These are phyloP conservation scores for Acrobasis consociella DNA, from an alignment of 2,888 invertebrate genomes.

Conservation along the genomic window DNA sequence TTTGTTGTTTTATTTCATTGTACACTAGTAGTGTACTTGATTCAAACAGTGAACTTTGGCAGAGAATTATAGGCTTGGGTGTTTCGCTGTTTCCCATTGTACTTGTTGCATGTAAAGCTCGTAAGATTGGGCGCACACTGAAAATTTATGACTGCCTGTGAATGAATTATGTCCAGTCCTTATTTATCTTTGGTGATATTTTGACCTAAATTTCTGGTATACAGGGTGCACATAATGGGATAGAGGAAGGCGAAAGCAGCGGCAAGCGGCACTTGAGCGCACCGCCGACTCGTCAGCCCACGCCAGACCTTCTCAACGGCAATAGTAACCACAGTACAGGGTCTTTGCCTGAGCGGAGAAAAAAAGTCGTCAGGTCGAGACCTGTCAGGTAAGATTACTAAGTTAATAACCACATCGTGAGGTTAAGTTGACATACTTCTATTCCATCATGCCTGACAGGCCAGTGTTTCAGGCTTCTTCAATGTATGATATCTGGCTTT, in stretches of 20 bases:
- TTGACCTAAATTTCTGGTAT: not conserved
- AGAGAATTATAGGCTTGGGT: too few species aligned
- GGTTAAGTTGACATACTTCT: too few species aligned
- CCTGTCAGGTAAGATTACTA: constrained; percentile 53
- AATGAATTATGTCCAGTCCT: not conserved
- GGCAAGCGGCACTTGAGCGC: constrained; percentile 71
- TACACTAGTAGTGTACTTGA: too few species aligned
- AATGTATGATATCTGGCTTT: too few species aligned
- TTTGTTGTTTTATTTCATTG: too few species aligned
- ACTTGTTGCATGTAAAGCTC: not conserved
- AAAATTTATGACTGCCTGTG: too few species aligned
- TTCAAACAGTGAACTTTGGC: too few species aligned
- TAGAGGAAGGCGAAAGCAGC: constrained; percentile 67
- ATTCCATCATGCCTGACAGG: too few species aligned
- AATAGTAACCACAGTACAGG: constrained; percentile 78
- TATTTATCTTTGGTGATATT: not conserved
- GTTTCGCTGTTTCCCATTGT: not conserved
- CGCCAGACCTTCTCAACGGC: constrained; percentile 75
- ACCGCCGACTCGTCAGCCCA: constrained; percentile 73
- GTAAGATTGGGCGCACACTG: too few species aligned
- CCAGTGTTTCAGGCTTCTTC: too few species aligned
- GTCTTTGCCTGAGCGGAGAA: constrained; percentile 72
- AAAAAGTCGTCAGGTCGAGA: constrained; percentile 66
- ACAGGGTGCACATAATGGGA: constrained; percentile 59
- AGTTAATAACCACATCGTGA: not conserved